phyloP scores from a whole-genome alignment of 2,113 vertebrate species.

The Telmatochromis sp. region DNA sequence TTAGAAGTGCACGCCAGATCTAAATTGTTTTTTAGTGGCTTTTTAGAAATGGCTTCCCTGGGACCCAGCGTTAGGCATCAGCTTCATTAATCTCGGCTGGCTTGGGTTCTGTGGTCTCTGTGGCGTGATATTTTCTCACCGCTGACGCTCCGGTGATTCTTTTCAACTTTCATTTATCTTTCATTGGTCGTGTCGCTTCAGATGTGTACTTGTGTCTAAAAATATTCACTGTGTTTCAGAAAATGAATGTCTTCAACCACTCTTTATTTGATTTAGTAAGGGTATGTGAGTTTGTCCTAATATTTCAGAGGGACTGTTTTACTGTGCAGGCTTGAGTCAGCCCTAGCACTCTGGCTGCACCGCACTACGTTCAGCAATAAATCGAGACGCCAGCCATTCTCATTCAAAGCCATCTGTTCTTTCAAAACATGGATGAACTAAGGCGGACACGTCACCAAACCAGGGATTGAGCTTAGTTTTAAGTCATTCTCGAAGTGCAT shows the following conservation, averaged over 20 bases:
- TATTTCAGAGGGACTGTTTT: background rate
- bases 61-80: slow-evolving; percentile 22
- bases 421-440: background rate
- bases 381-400: background rate
- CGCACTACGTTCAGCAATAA: background rate
- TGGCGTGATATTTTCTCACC: slow-evolving; percentile 39
- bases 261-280: background rate
- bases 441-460: background rate
- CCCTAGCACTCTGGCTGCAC: background rate
- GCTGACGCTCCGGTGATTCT: background rate
- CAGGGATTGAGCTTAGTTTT: background rate
- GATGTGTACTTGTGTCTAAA: slow-evolving; percentile 13
- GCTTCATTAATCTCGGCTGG: slow-evolving; percentile 46
- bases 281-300: background rate
- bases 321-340: background rate
- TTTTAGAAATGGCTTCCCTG: slow-evolving; percentile 34
- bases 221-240: background rate
- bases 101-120: slow-evolving; percentile 1
- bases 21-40: slow-evolving; percentile 25
- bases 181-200: background rate
- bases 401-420: background rate
- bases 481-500: background rate
- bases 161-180: slow-evolving; percentile 24
- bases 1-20: slow-evolving; percentile 1
- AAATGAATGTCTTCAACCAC: background rate